Conservation (phyloP, 1,140 invertebrate species). For the Bombus sylvicola region DNA sequence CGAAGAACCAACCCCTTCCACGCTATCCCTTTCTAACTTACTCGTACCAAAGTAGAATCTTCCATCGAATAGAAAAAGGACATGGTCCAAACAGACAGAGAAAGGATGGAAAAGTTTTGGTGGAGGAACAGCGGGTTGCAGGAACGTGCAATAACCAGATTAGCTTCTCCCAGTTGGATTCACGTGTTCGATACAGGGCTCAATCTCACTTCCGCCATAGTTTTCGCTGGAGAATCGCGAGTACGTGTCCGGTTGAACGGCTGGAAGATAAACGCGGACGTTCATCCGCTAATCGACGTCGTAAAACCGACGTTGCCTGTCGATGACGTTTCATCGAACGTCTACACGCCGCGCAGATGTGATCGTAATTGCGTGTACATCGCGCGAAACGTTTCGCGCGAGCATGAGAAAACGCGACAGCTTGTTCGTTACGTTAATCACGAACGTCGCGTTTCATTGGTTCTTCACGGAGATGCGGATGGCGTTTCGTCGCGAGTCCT, state of each 20-base stretch:
- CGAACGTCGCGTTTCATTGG: background rate
- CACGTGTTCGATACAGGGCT: slow-evolving; percentile 39
- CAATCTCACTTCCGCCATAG: slow-evolving; percentile 29
- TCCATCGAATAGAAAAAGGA: background rate
- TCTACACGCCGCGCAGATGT: background rate
- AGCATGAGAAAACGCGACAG: background rate
- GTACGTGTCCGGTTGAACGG: slow-evolving; percentile 52
- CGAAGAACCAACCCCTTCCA: background rate
- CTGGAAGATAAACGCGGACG: slow-evolving; percentile 57
- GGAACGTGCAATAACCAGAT: slow-evolving; percentile 64
- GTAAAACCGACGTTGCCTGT: slow-evolving; percentile 51
- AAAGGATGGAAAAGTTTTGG: slow-evolving; percentile 36
- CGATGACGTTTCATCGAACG: slow-evolving; percentile 13
- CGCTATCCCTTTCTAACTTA: background rate
- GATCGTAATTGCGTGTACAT: background rate
- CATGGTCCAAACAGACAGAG: background rate
- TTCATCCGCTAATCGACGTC: slow-evolving; percentile 61
- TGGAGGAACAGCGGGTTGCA: slow-evolving; percentile 26
- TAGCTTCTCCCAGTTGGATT: slow-evolving; percentile 56
- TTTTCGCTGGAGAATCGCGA: slow-evolving; percentile 45
- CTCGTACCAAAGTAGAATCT: too few relatives aligned
- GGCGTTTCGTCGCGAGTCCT: background rate
- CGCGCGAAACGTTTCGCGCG: background rate
- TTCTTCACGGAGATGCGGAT: background rate
- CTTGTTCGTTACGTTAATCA: slow-evolving; percentile 18